These are phyloP conservation scores for Torymus texanus DNA, from an alignment of 2,888 invertebrate genomes.

Conservation along the genomic window DNA sequence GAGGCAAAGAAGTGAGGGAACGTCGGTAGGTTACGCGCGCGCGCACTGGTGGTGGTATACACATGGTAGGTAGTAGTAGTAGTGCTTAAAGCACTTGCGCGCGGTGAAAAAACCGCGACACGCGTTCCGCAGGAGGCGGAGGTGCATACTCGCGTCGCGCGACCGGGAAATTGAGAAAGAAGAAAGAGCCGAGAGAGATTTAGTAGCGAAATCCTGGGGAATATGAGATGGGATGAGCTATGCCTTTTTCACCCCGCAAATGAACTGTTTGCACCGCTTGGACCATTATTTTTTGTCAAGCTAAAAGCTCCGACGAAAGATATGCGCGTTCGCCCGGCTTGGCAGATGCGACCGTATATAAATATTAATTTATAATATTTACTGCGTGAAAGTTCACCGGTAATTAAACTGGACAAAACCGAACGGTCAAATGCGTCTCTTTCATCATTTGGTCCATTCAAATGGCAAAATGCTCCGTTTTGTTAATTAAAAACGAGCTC, in stretches of 20 bases:
- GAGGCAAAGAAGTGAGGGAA: not conserved
- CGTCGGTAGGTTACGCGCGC: not conserved
- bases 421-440: too few relatives aligned
- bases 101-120: slow-evolving; percentile 29
- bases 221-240: slow-evolving; percentile 43
- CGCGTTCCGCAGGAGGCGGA: not conserved
- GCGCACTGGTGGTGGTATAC: too few relatives aligned
- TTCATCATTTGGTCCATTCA: too few relatives aligned
- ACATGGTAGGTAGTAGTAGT: too few relatives aligned
- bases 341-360: not conserved
- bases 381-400: not conserved
- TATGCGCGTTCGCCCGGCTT: too few relatives aligned
- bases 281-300: slow-evolving; percentile 22
- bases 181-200: slow-evolving; percentile 37
- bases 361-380: slow-evolving; percentile 13
- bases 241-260: slow-evolving; percentile 26
- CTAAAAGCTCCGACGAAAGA: not conserved
- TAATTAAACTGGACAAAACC: slow-evolving; percentile 2
- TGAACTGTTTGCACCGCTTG: slow-evolving; percentile 34
- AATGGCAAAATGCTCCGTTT: too few relatives aligned
- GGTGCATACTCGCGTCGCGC: not conserved
- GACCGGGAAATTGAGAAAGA: slow-evolving; percentile 29
- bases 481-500: too few relatives aligned
- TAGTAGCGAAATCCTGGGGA: slow-evolving; percentile 45
- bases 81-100: too few relatives aligned